Conservation (phyloP, 2,797 vertebrate genomes). For the Scolopax rusticola region DNA sequence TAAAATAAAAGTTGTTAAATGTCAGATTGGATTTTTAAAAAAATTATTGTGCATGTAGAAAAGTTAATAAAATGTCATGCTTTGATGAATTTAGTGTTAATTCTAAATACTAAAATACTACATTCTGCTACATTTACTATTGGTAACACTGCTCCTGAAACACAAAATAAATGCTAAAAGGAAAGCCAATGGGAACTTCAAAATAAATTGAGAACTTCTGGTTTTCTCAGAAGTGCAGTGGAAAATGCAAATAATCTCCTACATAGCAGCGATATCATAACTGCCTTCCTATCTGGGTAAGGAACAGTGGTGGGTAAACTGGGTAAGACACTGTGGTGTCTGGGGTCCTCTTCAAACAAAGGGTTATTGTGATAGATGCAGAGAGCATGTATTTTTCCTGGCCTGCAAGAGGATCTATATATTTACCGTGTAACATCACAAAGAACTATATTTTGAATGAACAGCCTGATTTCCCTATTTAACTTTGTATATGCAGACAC, state of each 20-base stretch:
- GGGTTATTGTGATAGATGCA: background rate
- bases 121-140: background rate
- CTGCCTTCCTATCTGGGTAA: background rate
- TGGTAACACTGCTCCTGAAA: background rate
- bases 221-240: background rate
- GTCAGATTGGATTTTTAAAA: background rate
- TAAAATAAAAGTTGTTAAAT: background rate
- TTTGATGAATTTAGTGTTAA: background rate
- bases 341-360: background rate
- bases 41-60: background rate
- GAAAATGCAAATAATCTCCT: background rate
- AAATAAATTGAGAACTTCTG: background rate
- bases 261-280: accelerated
- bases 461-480: background rate
- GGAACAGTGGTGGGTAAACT: too few species aligned
- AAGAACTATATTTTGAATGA: background rate
- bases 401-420: background rate
- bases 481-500: background rate
- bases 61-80: background rate
- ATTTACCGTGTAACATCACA: background rate
- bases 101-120: background rate
- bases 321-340: background rate
- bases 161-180: background rate
- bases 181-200: background rate
- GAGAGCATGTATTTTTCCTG: background rate